These are phyloP conservation scores for Helicorthomorpha holstii DNA, from an alignment of 1,140 invertebrate species.

Conservation along the genomic window DNA sequence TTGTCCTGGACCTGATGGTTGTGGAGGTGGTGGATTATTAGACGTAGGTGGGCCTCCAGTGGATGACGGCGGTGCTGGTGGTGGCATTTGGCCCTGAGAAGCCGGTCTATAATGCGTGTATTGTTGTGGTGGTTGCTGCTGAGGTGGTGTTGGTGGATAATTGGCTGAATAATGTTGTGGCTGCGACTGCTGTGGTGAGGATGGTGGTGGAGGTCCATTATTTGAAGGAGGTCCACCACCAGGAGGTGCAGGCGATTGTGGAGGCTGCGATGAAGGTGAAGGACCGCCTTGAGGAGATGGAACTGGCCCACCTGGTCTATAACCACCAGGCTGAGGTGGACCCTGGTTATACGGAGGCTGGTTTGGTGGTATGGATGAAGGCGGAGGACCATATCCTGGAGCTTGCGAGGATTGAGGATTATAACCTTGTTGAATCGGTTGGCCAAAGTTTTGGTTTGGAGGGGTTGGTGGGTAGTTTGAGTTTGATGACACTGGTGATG, in stretches of 20 bases:
- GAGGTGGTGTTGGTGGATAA: neutral
- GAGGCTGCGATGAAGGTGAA: constrained; percentile 5
- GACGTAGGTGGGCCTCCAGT: neutral
- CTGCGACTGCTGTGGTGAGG: constrained; percentile 6
- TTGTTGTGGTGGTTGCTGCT: neutral
- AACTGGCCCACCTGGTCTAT: constrained; percentile 22
- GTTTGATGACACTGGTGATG: constrained; percentile 14
- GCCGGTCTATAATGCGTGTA: neutral
- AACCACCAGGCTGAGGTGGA: constrained; percentile 25
- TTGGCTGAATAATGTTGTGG: neutral
- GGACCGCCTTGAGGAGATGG: constrained; percentile 13
- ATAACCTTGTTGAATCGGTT: constrained; percentile 14
- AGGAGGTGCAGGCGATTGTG: constrained; percentile 20
- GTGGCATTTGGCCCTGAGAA: neutral
- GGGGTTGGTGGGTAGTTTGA: constrained; percentile 26
- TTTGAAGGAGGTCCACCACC: constrained; percentile 5
- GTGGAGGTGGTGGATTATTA: neutral
- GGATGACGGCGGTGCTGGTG: neutral
- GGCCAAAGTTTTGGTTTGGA: constrained; percentile 23
- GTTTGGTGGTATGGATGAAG: constrained; percentile 24
- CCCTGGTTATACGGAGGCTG: constrained; percentile 25
- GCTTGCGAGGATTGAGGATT: neutral
- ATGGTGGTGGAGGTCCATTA: constrained; percentile 10
- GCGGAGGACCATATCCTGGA: neutral
- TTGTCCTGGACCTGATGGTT: neutral